Percentiles rank a stretch among this genome's conserved stretches.
Conservation (phyloP, 1,140 invertebrate genomes). For the Drosophila tani region DNA sequence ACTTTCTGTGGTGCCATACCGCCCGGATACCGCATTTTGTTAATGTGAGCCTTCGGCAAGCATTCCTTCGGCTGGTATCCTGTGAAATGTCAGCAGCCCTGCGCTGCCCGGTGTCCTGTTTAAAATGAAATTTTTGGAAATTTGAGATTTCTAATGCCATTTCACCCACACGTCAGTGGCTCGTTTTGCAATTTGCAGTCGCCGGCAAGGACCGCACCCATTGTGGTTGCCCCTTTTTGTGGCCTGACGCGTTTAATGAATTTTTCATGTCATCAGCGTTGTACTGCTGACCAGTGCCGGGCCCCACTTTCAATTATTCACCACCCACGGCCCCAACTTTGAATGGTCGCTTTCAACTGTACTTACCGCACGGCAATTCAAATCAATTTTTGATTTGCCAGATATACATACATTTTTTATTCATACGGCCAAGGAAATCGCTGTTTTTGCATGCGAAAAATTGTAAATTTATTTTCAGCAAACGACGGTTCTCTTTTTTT, state of each 20-base stretch:
- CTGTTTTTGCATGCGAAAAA: conserved; percentile 49
- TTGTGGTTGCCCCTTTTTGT: conserved; percentile 54
- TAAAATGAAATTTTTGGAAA: conserved; percentile 19
- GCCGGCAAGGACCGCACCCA: conserved; percentile 34
- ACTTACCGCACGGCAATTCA: conserved; percentile 76
- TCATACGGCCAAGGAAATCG: conserved; percentile 28
- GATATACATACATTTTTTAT: conserved; percentile 52
- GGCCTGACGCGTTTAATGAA: conserved; percentile 76
- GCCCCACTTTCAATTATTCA: conserved; percentile 46
- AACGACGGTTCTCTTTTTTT: conserved; percentile 25
- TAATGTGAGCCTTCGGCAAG: conserved; percentile 19
- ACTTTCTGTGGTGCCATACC: conserved; percentile 13
- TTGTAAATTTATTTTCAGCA: conserved; percentile 56
- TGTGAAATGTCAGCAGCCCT: background rate
- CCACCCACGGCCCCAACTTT: conserved; percentile 12
- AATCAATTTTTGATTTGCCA: conserved; percentile 80
- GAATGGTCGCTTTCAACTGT: conserved; percentile 56
- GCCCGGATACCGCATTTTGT: conserved; percentile 22
- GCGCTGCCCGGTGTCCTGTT: conserved; percentile 13
- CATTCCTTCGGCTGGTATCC: background rate
- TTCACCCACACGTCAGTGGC: conserved; percentile 16
- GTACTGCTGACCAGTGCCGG: conserved; percentile 26
- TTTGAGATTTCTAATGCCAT: conserved; percentile 44
- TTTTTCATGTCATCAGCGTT: conserved; percentile 71
- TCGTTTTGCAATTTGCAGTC: conserved; percentile 42